A percentile compares a stretch with the other conserved stretches of the same genome.
Evolutionary conservation across 2,113 vertebrate species (phyloP).

Genomic region (Cranoglanis bouderius): DNA sequence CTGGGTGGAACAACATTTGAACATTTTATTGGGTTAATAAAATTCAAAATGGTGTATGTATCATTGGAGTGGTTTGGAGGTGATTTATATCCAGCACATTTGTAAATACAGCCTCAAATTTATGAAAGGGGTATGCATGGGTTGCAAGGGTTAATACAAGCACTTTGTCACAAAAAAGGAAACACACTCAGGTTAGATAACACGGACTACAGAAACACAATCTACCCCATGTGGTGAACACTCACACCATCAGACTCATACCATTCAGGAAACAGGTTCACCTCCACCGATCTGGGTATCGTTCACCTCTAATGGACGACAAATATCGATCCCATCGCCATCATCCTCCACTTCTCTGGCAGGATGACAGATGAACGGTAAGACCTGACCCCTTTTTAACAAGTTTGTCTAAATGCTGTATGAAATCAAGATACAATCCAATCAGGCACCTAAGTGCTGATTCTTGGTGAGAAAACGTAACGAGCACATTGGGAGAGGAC

Average conservation of each 20-base stretch:
- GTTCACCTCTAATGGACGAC: neutral
- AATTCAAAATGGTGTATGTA: neutral
- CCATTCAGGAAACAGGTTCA: neutral
- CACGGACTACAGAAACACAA: neutral
- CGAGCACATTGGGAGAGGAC: neutral
- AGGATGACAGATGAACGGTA: neutral
- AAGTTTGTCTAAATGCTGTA: neutral
- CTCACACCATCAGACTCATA: neutral
- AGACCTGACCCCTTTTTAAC: conserved; percentile 1
- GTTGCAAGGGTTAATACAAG: neutral
- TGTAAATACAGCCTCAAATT: neutral
- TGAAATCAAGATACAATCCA: neutral
- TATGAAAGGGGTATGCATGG: neutral
- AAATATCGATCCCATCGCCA: neutral
- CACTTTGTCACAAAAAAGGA: neutral
- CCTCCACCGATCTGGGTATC: neutral
- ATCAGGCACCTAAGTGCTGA: neutral
- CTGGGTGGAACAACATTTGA: neutral
- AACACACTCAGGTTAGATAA: neutral
- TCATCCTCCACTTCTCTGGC: neutral
- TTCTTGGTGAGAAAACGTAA: neutral
- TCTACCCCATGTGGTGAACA: neutral
- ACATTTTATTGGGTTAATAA: neutral
- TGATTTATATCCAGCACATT: neutral
- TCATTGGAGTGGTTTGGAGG: neutral